These are phyloP conservation scores for Callipepla squamata DNA, from an alignment of 2,113 vertebrate species.

Conservation along the genomic window DNA sequence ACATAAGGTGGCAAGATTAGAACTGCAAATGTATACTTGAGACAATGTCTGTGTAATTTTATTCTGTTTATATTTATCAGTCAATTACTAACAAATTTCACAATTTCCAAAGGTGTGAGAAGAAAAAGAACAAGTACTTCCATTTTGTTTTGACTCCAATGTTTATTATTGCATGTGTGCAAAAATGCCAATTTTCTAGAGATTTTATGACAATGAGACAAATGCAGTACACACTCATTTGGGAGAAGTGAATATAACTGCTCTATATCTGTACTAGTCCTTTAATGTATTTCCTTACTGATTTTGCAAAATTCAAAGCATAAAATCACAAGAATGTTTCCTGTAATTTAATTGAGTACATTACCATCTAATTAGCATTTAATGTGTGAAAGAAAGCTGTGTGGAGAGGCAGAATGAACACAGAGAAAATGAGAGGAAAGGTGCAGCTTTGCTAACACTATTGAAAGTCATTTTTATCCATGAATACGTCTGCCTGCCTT, in stretches of 20 bases:
- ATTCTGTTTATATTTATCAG: not conserved
- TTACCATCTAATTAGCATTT: slow-evolving; percentile 52
- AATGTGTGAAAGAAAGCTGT: slow-evolving; percentile 21
- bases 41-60: not conserved
- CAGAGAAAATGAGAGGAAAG: not conserved
- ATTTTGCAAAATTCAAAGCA: slow-evolving; percentile 37
- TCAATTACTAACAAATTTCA: not conserved
- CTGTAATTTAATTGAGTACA: slow-evolving; percentile 34
- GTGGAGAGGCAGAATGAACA: not conserved
- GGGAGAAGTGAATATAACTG: not conserved
- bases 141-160: not conserved
- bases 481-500: not conserved
- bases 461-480: not conserved
- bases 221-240: not conserved
- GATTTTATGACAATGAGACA: not conserved
- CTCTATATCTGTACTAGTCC: not conserved
- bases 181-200: not conserved
- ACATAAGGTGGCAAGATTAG: not conserved
- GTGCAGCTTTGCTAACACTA: not conserved
- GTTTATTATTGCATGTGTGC: not conserved
- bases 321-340: slow-evolving; percentile 17
- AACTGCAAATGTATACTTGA: not conserved
- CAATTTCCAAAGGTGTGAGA: not conserved
- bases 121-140: not conserved
- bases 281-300: slow-evolving; percentile 7